Evolutionary conservation across 1,140 invertebrate species (phyloP), one percentile per base, ranked within the genome.

Genomic region (Lepidurus packardi): DNA sequence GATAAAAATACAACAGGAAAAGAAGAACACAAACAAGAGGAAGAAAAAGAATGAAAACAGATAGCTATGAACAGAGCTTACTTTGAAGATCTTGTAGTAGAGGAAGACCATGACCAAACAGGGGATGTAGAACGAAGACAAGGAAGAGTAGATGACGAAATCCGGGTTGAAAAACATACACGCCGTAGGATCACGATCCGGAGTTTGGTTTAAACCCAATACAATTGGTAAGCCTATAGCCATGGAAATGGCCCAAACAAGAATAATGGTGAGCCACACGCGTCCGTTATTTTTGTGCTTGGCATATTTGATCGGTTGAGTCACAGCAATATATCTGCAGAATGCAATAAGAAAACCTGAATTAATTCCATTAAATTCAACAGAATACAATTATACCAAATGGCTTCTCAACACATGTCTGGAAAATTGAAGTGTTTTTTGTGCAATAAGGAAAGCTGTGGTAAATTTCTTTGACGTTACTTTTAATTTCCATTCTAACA

Each of bases 71-170:
- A 34, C 3, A 4, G 34, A 34, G 84, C 87, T 89, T 84, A 95
- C 93, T 91, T 91, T 94, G 87, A 99, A 99, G 87, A 99, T 99
- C 87, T 92, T 94, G 87, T 95, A 98, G 85, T 99, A 99, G 43
- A 99, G 91, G 85, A 96, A 95, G 84, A 99, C 94, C 96, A 99
- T 99, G 83, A 98, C 95, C 82, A 98, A 91, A 86, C 97, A 99
- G 7, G 98, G 98, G 83, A 99, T 98, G 86, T 98, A 99, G 90
- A 99, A 99, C 81, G 97, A 99, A 77, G 93, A 94, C 82, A 99
- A 89, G 73, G 97, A 99, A 11, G 96, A 99, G 85, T 96, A 97
- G 81, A 99, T 93, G 83, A 99, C 95, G 85, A 99, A 99, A 87
- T 98, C 93, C 74, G 93, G 92, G 87, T 98, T 99, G 87, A 98